phyloP scores from a whole-genome alignment of 1,140 invertebrate species.

The Trachymyrmex septentrionalis region DNA sequence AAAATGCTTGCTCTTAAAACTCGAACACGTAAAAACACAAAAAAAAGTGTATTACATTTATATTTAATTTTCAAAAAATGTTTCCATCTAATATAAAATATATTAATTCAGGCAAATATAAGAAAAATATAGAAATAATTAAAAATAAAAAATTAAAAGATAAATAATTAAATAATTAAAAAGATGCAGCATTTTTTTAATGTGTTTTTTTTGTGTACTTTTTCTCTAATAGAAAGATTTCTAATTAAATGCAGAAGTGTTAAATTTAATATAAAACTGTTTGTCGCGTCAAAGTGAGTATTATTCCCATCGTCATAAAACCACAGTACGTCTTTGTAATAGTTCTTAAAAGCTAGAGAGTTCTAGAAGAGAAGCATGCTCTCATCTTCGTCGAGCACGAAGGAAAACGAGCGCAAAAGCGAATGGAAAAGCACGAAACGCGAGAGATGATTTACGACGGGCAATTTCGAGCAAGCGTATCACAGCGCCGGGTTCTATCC shows the following conservation, averaged over 20 bases:
- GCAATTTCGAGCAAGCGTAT: conserved; percentile 41
- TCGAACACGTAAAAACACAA: neutral
- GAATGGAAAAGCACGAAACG: conserved; percentile 57
- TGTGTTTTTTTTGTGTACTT: neutral
- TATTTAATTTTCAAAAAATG: neutral
- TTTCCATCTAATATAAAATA: neutral
- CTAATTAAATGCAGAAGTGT: conserved; percentile 1
- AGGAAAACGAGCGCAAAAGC: conserved; percentile 58
- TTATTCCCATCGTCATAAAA: conserved; percentile 7
- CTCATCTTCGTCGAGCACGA: neutral
- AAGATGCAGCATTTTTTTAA: neutral
- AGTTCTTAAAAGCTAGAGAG: conserved; percentile 27
- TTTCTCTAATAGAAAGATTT: neutral
- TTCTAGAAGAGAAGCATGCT: conserved; percentile 4
- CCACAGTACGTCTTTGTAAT: conserved; percentile 28
- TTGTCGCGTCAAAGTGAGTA: neutral
- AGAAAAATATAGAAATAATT: neutral
- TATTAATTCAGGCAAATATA: neutral
- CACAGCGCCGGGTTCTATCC: neutral
- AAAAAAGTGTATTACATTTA: neutral
- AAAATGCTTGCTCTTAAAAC: neutral
- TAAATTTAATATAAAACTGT: conserved; percentile 7
- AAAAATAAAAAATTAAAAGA: neutral
- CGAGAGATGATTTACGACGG: conserved; percentile 56
- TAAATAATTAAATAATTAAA: neutral